A percentile compares a stretch with the other conserved stretches of the same genome.
These are phyloP conservation scores for Ctenodactylus gundi DNA, from an alignment of 2,113 vertebrate genomes.

Conservation along the genomic window DNA sequence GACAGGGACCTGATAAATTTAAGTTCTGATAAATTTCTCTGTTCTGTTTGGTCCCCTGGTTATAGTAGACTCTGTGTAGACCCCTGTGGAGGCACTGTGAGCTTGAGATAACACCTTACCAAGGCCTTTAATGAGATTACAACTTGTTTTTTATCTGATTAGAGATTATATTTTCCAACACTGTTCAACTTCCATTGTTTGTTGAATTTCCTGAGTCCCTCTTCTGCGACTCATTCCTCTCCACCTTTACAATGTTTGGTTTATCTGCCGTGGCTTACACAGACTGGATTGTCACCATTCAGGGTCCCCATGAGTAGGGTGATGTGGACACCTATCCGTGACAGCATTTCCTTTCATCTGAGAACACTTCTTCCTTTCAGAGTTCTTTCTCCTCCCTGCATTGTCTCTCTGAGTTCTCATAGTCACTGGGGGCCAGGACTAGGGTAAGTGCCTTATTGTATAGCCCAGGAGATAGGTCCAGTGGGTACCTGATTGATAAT, in stretches of 20 bases:
- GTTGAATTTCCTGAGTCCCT: fast-evolving
- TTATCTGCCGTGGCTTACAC: neutral
- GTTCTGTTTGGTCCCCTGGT: neutral
- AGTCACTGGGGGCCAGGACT: neutral
- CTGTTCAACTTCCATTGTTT: fast-evolving
- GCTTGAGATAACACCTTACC: neutral
- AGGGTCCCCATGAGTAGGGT: neutral
- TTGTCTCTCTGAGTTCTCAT: neutral
- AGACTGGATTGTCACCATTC: neutral
- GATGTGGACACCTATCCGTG: fast-evolving
- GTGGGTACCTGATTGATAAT: neutral
- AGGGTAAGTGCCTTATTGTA: neutral
- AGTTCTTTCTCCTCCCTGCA: neutral
- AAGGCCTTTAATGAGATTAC: fast-evolving
- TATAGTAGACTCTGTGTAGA: neutral
- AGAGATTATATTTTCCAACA: neutral
- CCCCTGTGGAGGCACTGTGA: neutral
- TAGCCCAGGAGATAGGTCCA: neutral
- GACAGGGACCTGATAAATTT: neutral
- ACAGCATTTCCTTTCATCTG: neutral
- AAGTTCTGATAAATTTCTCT: neutral
- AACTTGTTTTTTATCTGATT: neutral
- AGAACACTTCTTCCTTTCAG: neutral
- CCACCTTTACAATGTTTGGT: neutral
- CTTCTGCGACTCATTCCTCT: neutral